phyloP scores from a whole-genome alignment of 2,888 invertebrate species.

The Drepanosiphum platanoidis region DNA sequence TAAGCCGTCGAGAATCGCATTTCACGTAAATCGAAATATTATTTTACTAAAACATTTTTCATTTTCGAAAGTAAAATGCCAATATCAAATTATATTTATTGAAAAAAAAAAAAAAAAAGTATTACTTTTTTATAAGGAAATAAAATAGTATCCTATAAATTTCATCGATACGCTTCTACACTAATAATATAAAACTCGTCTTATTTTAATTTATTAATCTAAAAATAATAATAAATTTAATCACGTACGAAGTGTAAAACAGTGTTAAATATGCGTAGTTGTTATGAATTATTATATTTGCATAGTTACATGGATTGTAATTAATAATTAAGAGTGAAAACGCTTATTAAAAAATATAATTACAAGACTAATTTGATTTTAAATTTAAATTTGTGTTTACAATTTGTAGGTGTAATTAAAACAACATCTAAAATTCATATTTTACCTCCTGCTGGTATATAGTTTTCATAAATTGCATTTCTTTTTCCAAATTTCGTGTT shows the following conservation, averaged over 20 bases:
- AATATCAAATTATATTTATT: background rate
- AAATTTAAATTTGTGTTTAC: background rate
- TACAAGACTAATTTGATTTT: background rate
- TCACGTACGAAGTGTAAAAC: background rate
- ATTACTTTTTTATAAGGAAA: background rate
- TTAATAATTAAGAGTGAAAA: background rate
- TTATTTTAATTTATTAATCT: background rate
- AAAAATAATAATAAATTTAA: background rate
- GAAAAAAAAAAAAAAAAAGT: background rate
- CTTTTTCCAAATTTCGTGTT: background rate
- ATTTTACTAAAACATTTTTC: background rate
- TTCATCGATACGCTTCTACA: background rate
- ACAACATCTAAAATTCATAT: background rate
- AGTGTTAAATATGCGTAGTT: background rate
- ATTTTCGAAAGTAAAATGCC: background rate
- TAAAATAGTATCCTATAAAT: background rate
- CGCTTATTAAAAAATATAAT: background rate
- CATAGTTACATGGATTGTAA: background rate
- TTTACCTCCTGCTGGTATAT: background rate
- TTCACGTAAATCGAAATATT: background rate
- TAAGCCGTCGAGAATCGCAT: background rate
- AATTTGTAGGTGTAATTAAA: background rate
- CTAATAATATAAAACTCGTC: too few species aligned
- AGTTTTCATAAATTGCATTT: background rate
- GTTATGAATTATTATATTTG: background rate